Base-by-base conservation (phyloP, 2,113 vertebrate species). In the Elaphurus davidianus region DNA sequence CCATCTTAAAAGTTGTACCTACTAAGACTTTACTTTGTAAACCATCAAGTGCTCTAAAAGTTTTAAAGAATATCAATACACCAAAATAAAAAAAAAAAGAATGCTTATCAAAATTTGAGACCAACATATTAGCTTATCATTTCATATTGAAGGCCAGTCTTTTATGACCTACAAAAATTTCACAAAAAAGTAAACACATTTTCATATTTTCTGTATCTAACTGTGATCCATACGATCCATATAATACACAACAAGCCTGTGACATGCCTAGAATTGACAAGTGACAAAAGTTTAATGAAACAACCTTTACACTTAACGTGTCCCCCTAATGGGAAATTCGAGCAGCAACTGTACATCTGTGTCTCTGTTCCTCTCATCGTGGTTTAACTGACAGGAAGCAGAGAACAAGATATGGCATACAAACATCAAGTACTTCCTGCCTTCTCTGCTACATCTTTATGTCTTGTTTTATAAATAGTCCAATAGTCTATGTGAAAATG, bases 341-440 rank as follows among this genome's bases (percentile, higher is more conserved):
- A 97, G 83, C 36, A 45, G 97, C 96, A 96, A 86, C 57, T 96
- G 98, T 95, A 98, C 99, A 99, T 99, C 99, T 99, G 98, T 98
- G 98, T 98, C 97, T 88, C 98, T 99, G 98, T 99, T 99, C 98
- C 97, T 82, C 98, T 82, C 98, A 96, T 98, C 71, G 99, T 98
- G 99, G 99, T 99, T 99, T 99, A 99, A 99, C 99, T 98, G 99
- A 99, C 99, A 99, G 99, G 99, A 99, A 99, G 98, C 98, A n/a
- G 85, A 97, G 98, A 78, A 36, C 0, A 55, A 98, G 99, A 98
- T 97, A 98, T 5, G 19, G 81, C 90, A 96, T 67, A 98, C 67
- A 98, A 97, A 97, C 1, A 78, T 95, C 91, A 50, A 98, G 96
- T 47, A 96, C 45, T 99, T 99, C 99, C 99, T 99, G 99, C 97